Evolutionary conservation across 2,797 vertebrate genomes (phyloP).

Genomic region (Lagodon rhomboides): DNA sequence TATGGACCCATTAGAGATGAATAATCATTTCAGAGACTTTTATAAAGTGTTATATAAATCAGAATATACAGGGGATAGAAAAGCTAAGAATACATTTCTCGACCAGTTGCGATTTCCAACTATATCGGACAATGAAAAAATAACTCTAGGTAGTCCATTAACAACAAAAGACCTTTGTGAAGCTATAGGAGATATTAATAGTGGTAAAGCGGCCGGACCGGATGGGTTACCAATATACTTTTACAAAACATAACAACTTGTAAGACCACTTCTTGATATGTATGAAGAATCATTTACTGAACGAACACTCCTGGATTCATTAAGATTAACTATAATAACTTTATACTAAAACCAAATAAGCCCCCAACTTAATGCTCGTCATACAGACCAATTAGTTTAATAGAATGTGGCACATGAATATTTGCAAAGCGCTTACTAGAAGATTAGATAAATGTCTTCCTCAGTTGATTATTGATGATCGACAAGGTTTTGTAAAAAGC

Average conservation of each 20-base stretch:
- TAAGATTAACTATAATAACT: too few species aligned
- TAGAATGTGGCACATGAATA: too few species aligned
- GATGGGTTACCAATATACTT: not conserved
- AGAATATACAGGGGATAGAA: not conserved
- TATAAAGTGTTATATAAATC: not conserved
- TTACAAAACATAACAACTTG: not conserved
- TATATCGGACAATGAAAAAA: not conserved
- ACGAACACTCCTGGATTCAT: too few species aligned
- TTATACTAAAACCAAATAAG: too few species aligned
- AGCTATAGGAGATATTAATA: slow-evolving; percentile 1
- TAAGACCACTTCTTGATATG: not conserved
- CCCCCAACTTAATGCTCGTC: too few species aligned
- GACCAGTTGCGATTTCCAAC: not conserved
- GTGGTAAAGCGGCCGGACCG: not conserved
- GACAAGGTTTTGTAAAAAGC: slow-evolving; percentile 38
- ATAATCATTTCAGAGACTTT: too few species aligned
- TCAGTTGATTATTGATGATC: slow-evolving; percentile 8
- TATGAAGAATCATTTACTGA: not conserved
- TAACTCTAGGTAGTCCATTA: not conserved
- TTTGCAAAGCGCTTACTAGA: not conserved
- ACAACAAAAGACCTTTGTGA: not conserved
- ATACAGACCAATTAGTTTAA: too few species aligned
- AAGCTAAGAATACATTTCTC: not conserved
- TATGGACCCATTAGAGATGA: too few species aligned
- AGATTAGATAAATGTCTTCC: slow-evolving; percentile 24